Base-by-base conservation (phyloP, 2,888 invertebrate genomes). In the Trilocha varians region DNA sequence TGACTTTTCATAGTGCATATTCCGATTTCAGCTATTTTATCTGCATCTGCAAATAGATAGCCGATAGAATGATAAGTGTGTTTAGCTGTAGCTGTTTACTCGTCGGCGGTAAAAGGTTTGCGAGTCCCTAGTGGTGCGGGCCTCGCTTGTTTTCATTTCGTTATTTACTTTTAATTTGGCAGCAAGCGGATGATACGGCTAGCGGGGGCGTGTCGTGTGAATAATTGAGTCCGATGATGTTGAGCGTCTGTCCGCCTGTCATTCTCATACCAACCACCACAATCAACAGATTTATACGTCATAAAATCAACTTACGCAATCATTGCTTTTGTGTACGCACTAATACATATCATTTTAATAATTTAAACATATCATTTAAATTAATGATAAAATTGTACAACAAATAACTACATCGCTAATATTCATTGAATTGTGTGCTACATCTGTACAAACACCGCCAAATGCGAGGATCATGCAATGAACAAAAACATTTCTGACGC, bases 131-230 rank as follows among this genome's bases (percentile, higher is more conserved):
- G 80, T 69, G 80, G 78, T 66, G 55, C 64, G 65, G 61, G 62
- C 68, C 68, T 52, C 70, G 76, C 71, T 77, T 82, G 83, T 83
- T 83, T 85, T 85, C 83, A 84, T 85, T 84, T 78, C 71, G 84
- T 82, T 85, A 85, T 85, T 85, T 85, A 85, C 84, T 84, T 85
- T 85, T 85, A 85, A 85, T 85, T 85, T 85, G 82, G 83, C 80
- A 78, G 83, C 82, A 75, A 78, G 84, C 83, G 80, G 78, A 78
- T 80, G 83, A 78, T 80, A 75, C 71, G 69, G 72, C 68, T 63
- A 63, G 62, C 56, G 65, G 70, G 69, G 72, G 65, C 72, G 72
- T 70, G 72, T 69, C 72, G 70, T 74, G 74, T 84, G 82, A 83
- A 84, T 84, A 78, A 84, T 84, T 82, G 72, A 84, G 65, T 69